Evolutionary conservation across 2,797 vertebrate species (phyloP).

Genomic region (Chromis chromis): DNA sequence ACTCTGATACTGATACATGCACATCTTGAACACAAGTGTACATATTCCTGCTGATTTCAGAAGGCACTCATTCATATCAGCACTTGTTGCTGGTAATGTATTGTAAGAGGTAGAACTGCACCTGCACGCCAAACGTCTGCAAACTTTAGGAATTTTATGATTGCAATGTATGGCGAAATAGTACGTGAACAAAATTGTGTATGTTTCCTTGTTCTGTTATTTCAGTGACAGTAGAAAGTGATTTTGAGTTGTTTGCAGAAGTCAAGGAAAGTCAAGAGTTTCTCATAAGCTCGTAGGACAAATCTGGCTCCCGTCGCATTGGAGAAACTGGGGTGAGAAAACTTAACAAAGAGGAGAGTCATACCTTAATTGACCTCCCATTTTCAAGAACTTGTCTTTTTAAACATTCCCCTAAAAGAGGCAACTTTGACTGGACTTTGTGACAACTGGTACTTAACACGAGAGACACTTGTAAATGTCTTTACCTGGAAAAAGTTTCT

Average conservation of each 20-base stretch:
- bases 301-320: not conserved
- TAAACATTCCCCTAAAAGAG: not conserved
- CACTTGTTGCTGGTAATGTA: not conserved
- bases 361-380: not conserved
- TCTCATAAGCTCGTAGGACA: not conserved
- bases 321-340: slow-evolving; percentile 8
- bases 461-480: not conserved
- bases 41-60: slow-evolving; percentile 7
- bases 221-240: not conserved
- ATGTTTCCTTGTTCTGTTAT: not conserved
- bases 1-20: slow-evolving; percentile 4
- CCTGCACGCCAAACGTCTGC: too few relatives aligned
- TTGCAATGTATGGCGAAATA: not conserved
- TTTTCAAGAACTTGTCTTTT: slow-evolving; percentile 5
- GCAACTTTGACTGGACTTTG: not conserved
- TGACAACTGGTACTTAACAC: not conserved
- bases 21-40: not conserved
- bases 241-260: not conserved
- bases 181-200: not conserved
- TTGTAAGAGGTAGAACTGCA: not conserved
- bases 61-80: not conserved
- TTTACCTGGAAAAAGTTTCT: not conserved
- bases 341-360: not conserved
- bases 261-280: not conserved
- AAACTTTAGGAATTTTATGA: too few relatives aligned